Evolutionary conservation across 2,113 vertebrate species (phyloP), one percentile per base, ranked within the genome.

Genomic region (Nettapus auritus): DNA sequence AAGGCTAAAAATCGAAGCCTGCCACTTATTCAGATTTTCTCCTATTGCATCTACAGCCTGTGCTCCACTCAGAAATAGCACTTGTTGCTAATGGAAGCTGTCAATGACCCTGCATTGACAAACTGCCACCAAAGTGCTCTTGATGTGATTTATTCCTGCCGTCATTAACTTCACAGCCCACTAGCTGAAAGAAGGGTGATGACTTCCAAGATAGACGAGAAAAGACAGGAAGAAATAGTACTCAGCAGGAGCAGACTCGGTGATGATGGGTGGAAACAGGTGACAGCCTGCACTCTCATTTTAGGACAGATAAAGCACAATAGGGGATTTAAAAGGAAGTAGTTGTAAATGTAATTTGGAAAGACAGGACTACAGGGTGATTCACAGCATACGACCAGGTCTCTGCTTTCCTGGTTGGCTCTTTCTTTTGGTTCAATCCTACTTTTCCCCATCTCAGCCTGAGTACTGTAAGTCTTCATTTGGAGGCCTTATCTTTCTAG

Each of bases 151-250:
- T 96, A 93, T 89, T 97, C 77, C 82, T 91, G 67, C 93, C 90
- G 12, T 97, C 92, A 94, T 97, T 98, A 97, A 94, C 89, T 96
- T 91, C 86, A 89, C 73, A 87, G 86, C 81, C 89, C 89, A 53
- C 84, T 93, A 89, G 90, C 68, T 95, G 95, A 94, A 95, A 95
- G 55, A 86, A 88, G 79, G 46, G 92, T 71, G 91, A 92, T 82
- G 93, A 76, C 92, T 97, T 94, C 95, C 94, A 78, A 96, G 94
- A 94, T 56, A 94, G 94, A 96, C 91, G 94, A 81, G 79, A 96
- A 96, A 97, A 92, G 80, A 92, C 33, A 86, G 66, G 96, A 83
- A 95, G 95, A 97, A 97, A 97, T 82, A 96, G 93, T 75, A 88
- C 29, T 22, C 86, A 96, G 86, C 36, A 80, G 83, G 52, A 86